These are phyloP conservation scores for Calidris pugnax DNA, from an alignment of 2,113 vertebrate species.

Conservation along the genomic window DNA sequence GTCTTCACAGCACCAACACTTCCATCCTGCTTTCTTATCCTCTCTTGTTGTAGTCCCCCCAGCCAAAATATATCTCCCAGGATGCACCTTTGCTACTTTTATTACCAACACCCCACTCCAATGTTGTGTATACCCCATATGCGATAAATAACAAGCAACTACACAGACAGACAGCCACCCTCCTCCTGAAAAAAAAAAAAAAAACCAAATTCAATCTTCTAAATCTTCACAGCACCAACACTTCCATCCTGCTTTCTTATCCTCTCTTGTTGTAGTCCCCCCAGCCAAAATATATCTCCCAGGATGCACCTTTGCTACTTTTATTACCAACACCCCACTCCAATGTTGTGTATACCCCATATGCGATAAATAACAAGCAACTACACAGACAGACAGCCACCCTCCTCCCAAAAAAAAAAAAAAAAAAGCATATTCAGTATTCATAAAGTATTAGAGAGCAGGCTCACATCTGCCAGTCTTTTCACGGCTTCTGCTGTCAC, in stretches of 20 bases:
- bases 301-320: not conserved
- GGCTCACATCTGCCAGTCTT: slow-evolving; percentile 38
- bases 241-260: not conserved
- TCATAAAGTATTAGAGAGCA: slow-evolving; percentile 2
- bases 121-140: not conserved
- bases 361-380: not conserved
- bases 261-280: not conserved
- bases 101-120: not conserved
- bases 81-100: not conserved
- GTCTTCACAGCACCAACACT: not conserved
- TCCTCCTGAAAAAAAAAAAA: not conserved
- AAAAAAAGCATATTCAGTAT: not conserved
- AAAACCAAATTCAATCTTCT: too few species aligned
- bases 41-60: not conserved
- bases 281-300: not conserved
- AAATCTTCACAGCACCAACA: not conserved
- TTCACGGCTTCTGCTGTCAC: slow-evolving; percentile 40
- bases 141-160: not conserved
- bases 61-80: not conserved
- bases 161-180: not conserved
- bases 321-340: not conserved
- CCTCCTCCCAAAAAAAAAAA: not conserved
- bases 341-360: not conserved
- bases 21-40: not conserved
- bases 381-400: not conserved